phyloP scores from a whole-genome alignment of 1,140 invertebrate genomes.

The Rhopalosiphum maidis region DNA sequence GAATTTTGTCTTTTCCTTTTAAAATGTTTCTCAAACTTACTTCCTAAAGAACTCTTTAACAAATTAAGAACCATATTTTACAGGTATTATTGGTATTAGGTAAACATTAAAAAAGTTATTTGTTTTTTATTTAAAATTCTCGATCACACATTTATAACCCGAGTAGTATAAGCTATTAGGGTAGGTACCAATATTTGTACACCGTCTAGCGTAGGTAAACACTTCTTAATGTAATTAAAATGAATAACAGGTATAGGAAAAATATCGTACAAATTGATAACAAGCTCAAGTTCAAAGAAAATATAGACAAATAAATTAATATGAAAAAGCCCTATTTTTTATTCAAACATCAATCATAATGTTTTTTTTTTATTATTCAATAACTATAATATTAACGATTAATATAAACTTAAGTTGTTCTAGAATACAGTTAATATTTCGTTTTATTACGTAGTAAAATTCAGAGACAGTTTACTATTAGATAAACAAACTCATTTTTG shows the following conservation, averaged over 20 bases:
- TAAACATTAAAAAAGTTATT: not conserved
- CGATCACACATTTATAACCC: not conserved
- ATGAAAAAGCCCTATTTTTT: not conserved
- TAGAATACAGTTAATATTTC: not conserved
- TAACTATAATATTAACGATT: not conserved
- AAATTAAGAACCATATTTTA: not conserved
- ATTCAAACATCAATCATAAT: not conserved
- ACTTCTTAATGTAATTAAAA: not conserved
- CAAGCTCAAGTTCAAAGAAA: not conserved
- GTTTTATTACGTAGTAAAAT: not conserved
- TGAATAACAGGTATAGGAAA: not conserved
- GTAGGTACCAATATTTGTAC: too few species aligned
- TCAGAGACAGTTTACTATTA: not conserved
- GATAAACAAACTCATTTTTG: not conserved
- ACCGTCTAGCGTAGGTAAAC: not conserved
- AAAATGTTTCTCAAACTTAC: not conserved
- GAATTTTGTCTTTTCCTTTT: not conserved
- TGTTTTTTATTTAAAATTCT: not conserved
- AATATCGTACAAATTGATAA: not conserved
- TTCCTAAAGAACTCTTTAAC: not conserved
- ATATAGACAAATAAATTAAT: not conserved
- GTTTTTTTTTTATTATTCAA: not conserved
- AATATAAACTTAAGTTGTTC: not conserved
- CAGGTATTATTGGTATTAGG: not conserved
- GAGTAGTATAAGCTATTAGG: not conserved